Evolutionary conservation across 2,888 invertebrate genomes (phyloP).

Genomic region (Tolmerus cingulatus): DNA sequence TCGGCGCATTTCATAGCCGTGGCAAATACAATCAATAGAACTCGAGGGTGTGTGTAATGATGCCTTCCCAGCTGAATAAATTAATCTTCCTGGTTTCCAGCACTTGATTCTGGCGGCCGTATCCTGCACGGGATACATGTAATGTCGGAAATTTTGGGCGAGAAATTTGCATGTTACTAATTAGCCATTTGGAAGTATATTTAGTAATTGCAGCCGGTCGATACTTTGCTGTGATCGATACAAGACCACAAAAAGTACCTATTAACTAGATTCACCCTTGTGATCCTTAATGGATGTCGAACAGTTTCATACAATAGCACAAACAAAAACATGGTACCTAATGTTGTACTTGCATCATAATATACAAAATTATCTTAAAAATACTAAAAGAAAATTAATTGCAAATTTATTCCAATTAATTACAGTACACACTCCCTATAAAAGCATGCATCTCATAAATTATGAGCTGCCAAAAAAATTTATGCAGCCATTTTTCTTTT

Average conservation of each 20-base stretch:
- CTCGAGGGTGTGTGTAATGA: neutral
- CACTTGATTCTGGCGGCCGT: neutral
- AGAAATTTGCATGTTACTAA: neutral
- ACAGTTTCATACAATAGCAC: neutral
- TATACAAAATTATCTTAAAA: no score
- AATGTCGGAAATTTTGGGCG: neutral
- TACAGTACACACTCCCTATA: no score
- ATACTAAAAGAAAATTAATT: no score
- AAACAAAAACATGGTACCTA: neutral
- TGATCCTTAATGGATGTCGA: neutral
- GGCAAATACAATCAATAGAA: neutral
- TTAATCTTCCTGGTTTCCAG: neutral
- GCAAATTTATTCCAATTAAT: no score
- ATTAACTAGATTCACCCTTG: neutral
- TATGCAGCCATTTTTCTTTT: no score
- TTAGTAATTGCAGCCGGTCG: neutral
- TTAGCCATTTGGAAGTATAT: neutral
- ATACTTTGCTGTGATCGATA: neutral
- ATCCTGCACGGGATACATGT: neutral
- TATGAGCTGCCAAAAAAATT: no score
- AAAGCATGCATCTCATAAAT: no score
- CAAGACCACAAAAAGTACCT: neutral
- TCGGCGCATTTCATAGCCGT: neutral
- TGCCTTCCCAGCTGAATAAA: neutral
- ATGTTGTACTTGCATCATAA: no score